phyloP scores from a whole-genome alignment of 2,113 vertebrate species.

The Cyrtonyx montezumae region DNA sequence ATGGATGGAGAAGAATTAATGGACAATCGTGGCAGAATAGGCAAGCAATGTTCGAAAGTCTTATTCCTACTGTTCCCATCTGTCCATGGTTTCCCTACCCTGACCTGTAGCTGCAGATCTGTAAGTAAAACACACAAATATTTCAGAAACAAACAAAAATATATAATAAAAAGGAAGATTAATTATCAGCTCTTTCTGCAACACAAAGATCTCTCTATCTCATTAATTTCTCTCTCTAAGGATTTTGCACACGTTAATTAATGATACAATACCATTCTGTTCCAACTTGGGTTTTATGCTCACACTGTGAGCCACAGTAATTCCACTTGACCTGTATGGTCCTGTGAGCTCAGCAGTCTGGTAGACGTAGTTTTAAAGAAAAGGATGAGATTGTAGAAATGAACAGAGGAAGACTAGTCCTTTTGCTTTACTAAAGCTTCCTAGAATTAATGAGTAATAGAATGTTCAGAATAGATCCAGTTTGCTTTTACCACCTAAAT shows the following conservation, averaged over 20 bases:
- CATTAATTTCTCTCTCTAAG: background rate
- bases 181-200: background rate
- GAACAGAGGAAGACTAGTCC: background rate
- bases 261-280: background rate
- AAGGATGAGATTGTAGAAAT: background rate
- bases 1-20: background rate
- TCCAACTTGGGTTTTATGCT: background rate
- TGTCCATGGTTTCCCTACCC: background rate
- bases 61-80: background rate
- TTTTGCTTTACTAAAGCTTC: background rate
- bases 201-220: background rate
- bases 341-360: background rate
- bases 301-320: too few relatives aligned
- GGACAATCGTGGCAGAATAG: background rate
- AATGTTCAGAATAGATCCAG: background rate
- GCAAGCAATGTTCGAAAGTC: background rate
- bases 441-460: background rate
- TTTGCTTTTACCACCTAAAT: background rate
- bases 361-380: background rate
- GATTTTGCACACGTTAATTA: background rate
- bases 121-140: background rate
- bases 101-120: rapidly evolving
- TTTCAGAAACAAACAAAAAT: background rate
- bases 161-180: background rate
- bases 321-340: background rate